Base-by-base conservation (phyloP, 1,140 invertebrate genomes). In the Vanessa atalanta region DNA sequence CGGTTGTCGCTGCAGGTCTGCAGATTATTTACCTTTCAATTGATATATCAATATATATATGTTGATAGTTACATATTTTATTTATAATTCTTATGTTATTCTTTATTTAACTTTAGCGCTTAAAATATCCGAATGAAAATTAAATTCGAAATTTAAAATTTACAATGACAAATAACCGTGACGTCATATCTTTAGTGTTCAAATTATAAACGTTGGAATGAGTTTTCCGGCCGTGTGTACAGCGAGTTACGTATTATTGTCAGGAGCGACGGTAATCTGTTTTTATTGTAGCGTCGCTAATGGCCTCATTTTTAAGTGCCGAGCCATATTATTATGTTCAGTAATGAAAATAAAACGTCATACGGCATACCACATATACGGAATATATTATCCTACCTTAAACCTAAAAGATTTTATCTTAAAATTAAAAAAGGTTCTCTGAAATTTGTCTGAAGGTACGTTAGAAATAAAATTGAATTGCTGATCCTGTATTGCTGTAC, bases 281-380 rank as follows among this genome's bases (percentile, higher is more conserved):
- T 88, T 87, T 86, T 84, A 86, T 87, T 85, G 79, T 87, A 74
- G 80, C 79, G 64, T 76, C 77, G 68, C 80, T 83, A 87, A 87
- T 86, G 83, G 77, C 77, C 64, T 83, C 82, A 84, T 87, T 83
- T 83, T 83, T 80, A 77, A 78, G 73, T 75, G 71, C 72, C 69
- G 67, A 63, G 48, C 53, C 70, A 65, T 79, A 78, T 85, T 81
- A 83, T 73, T 79, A 75, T 78, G 72, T 68, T 66, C 53, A n/a
- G 72, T 79, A 81, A 81, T 78, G 70, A 78, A 81, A 77, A 79
- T 79, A 75, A 78, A 79, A 75, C 71, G 67, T 60, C 43, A 61
- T 61, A 61, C 26, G 57, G 8, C n/a, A 55, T 20, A 26, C 16
- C 6, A 53, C 55, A 61, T 9, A 61, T 37, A 61, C 12, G 26